A percentile compares a stretch with the other conserved stretches of the same genome.
Conservation (phyloP, 2,888 invertebrate genomes). For the Drosophila koepferae region DNA sequence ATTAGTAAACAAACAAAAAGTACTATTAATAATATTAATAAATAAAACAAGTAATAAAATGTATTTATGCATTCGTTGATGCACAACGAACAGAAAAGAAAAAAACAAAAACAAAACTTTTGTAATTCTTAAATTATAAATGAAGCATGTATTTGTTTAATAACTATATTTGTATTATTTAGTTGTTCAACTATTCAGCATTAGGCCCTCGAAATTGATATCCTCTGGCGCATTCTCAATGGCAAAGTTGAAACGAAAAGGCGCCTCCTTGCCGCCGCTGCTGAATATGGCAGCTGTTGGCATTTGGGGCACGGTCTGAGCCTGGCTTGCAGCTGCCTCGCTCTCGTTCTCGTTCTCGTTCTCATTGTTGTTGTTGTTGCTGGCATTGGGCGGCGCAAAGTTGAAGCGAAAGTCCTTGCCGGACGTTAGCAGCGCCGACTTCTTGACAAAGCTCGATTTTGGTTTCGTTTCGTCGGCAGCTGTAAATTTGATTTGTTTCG, state of each 20-base stretch:
- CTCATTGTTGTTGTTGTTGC: background rate
- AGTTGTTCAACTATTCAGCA: slow-evolving; percentile 50
- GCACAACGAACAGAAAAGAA: background rate
- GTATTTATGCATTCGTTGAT: slow-evolving; percentile 11
- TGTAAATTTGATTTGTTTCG: slow-evolving; percentile 86
- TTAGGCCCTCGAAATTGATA: slow-evolving; percentile 67
- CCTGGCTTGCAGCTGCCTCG: background rate
- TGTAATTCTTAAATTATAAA: too few species aligned
- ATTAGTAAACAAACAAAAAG: background rate
- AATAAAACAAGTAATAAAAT: background rate
- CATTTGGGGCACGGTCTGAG: background rate
- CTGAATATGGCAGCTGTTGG: background rate
- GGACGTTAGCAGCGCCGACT: slow-evolving; percentile 87
- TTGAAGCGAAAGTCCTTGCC: slow-evolving; percentile 87
- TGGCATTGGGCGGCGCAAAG: slow-evolving; percentile 84
- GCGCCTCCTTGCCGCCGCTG: slow-evolving; percentile 81
- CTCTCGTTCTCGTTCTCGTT: background rate
- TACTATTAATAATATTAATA: too few species aligned
- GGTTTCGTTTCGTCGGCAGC: slow-evolving; percentile 85
- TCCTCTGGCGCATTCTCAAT: slow-evolving; percentile 65
- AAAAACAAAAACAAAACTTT: background rate
- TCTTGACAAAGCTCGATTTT: slow-evolving; percentile 90
- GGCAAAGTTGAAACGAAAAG: slow-evolving; percentile 89
- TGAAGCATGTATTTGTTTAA: background rate
- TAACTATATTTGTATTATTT: slow-evolving; percentile 1